phyloP scores from a whole-genome alignment of 2,113 vertebrate species.

The Limanda limanda region DNA sequence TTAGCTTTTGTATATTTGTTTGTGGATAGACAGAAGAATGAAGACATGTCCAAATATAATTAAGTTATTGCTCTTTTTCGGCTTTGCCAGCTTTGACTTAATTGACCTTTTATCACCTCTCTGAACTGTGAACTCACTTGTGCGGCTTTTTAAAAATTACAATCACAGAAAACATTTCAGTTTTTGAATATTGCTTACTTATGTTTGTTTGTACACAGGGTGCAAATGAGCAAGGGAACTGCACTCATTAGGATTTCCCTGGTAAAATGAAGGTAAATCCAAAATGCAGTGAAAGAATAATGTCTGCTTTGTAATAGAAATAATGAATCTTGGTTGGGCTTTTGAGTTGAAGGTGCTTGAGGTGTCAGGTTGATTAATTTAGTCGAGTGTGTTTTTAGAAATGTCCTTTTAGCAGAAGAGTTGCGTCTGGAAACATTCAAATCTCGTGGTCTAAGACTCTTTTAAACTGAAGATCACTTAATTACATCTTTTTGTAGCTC shows the following conservation, averaged over 20 bases:
- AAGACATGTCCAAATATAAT: neutral
- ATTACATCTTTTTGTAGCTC: neutral
- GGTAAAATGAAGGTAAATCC: conserved; percentile 72
- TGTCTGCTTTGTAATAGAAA: neutral
- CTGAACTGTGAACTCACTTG: neutral
- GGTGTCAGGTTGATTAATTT: neutral
- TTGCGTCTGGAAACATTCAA: neutral
- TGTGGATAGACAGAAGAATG: no score
- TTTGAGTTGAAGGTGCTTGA: conserved; percentile 14
- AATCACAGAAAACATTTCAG: neutral
- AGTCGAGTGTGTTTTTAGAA: neutral
- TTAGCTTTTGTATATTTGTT: no score
- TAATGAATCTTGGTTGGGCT: conserved; percentile 7
- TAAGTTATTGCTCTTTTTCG: neutral
- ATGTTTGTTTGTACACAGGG: conserved; percentile 72
- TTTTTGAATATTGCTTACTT: conserved; percentile 21
- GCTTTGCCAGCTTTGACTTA: neutral
- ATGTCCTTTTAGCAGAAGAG: conserved; percentile 1
- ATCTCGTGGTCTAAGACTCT: neutral
- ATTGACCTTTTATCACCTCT: conserved; percentile 1
- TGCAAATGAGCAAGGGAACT: conserved; percentile 72
- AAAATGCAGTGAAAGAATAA: neutral
- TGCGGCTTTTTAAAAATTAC: conserved; percentile 6
- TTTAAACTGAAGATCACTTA: neutral
- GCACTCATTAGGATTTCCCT: conserved; percentile 77